Evolutionary conservation across 2,888 invertebrate genomes (phyloP).

Genomic region (Argyresthia goedartella): DNA sequence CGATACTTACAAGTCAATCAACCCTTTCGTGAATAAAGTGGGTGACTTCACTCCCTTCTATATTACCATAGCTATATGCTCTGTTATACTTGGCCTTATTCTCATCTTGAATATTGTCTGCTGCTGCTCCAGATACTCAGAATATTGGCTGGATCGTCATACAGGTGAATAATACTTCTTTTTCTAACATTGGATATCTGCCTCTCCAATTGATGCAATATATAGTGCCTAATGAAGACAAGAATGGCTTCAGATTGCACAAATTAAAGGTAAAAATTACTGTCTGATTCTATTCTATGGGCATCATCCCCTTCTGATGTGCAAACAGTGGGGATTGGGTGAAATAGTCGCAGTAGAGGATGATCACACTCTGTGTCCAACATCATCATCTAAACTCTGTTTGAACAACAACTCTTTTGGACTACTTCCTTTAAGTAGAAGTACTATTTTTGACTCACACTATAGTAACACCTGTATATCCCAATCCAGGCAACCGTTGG

Average conservation of each 20-base stretch:
- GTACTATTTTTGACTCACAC: background rate
- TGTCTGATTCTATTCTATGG: background rate
- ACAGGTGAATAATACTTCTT: conserved; percentile 72
- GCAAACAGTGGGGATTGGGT: too few relatives aligned
- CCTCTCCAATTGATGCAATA: background rate
- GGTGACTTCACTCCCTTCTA: conserved; percentile 91
- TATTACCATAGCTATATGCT: conserved; percentile 82
- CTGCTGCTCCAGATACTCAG: conserved; percentile 84
- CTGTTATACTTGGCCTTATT: conserved; percentile 77
- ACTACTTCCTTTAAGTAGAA: too few relatives aligned
- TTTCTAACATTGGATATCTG: background rate
- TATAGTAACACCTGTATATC: background rate
- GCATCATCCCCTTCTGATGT: too few relatives aligned
- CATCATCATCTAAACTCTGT: too few relatives aligned
- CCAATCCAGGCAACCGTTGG: conserved; percentile 82
- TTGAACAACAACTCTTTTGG: too few relatives aligned
- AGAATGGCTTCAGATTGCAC: too few relatives aligned
- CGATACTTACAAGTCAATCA: conserved; percentile 45
- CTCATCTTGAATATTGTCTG: conserved; percentile 83
- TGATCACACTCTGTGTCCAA: too few relatives aligned
- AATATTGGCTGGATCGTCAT: conserved; percentile 86
- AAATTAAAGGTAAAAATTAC: too few relatives aligned
- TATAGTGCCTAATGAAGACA: too few relatives aligned
- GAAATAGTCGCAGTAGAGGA: too few relatives aligned
- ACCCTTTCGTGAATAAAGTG: conserved; percentile 38